Base-by-base conservation (phyloP, 2,797 vertebrate species). In the Synaphobranchus kaupii region DNA sequence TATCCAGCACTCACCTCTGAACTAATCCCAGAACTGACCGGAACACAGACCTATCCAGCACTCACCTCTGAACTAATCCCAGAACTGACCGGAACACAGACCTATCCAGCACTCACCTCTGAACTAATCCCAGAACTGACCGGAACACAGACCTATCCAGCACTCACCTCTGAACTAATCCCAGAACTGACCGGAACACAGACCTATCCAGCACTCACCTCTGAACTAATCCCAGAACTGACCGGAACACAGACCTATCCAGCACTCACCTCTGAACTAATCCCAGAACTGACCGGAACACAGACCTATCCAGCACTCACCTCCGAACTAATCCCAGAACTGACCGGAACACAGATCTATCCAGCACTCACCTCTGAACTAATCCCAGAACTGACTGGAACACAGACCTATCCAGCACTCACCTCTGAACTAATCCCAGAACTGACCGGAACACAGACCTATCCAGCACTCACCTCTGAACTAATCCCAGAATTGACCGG, bases 401-500 rank as follows among this genome's bases (percentile, higher is more conserved):
- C 39, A 39, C n/a, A n/a, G n/a, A n/a, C n/a, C 58, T 52, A 12
- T 52, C 22, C 68, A 73, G 31, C n/a, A 73, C 68, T 73, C 10
- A 73, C 68, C n/a, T 7, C 68, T 17, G 15, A 4, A 66, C 60
- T n/a, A 66, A 66, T 66, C 25, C 60, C 60, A 66, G n/a, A 34
- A 76, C 71, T 39, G 12, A 73, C 68, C 20, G n/a, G n/a, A n/a
- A n/a, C n/a, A 22, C 13, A 54, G 10, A 1, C 39, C 34, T 22
- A 10, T 17, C 58, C 22, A 20, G 58, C 17, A 20, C 58, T 60
- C 15, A 60, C 22, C 4, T 22, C 17, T 60, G 22, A 1, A 60
- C 58, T 60, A 60, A 60, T 25, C 22, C 22, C 58, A 73, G 54
- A 50, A 86, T 71, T 34, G 34, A 80, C 85, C n/a, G n/a, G n/a